phyloP scores from a whole-genome alignment of 2,888 invertebrate species.

The Colletes collaris region DNA sequence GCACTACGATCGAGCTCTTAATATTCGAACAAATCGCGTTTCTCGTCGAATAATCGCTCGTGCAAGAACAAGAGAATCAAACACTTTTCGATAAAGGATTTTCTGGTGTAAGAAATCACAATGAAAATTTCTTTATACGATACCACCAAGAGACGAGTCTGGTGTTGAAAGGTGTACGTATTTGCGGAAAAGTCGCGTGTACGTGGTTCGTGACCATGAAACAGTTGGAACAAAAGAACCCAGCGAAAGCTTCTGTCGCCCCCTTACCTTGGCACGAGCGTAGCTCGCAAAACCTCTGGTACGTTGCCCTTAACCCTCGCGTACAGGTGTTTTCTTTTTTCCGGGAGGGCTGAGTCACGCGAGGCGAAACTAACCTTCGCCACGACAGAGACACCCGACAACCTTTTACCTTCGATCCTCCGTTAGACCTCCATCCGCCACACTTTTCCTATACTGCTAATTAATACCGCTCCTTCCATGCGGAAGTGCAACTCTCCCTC shows the following conservation, averaged over 20 bases:
- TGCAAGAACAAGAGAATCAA: too few species aligned
- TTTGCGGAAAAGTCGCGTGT: neutral
- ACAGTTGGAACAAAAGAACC: slow-evolving; percentile 34
- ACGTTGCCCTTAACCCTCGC: slow-evolving; percentile 47
- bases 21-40: slow-evolving; percentile 29
- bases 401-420: slow-evolving; percentile 23
- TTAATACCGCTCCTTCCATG: slow-evolving; percentile 50
- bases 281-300: slow-evolving; percentile 30
- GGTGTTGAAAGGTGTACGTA: too few species aligned
- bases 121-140: too few species aligned
- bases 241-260: slow-evolving; percentile 45
- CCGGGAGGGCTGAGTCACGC: slow-evolving; percentile 60
- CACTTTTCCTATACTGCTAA: slow-evolving; percentile 39
- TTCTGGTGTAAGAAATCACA: too few species aligned
- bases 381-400: slow-evolving; percentile 25
- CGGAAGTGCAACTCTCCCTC: slow-evolving; percentile 11
- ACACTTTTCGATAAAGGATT: too few species aligned
- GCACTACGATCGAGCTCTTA: slow-evolving; percentile 27
- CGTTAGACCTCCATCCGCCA: neutral
- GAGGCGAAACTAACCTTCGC: slow-evolving; percentile 41
- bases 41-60: neutral
- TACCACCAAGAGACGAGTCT: too few species aligned
- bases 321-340: slow-evolving; percentile 59
- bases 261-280: slow-evolving; percentile 21
- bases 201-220: slow-evolving; percentile 34